Evolutionary conservation across 2,113 vertebrate species (phyloP).

Genomic region (Erpornis zantholeuca): DNA sequence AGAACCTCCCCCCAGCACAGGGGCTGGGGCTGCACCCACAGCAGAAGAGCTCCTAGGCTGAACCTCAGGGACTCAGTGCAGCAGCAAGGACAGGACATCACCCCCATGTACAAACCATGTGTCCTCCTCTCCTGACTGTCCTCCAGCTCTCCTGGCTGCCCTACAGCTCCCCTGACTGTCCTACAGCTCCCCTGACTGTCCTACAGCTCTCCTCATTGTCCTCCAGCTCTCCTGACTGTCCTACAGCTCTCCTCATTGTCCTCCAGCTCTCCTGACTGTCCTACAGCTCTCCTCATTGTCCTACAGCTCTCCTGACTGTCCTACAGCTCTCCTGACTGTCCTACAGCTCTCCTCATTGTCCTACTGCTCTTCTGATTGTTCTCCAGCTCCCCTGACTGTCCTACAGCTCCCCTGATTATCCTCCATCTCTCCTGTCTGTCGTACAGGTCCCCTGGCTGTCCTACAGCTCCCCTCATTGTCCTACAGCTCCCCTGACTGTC

Average conservation of each 20-base stretch:
- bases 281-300: neutral
- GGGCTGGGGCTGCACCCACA: neutral
- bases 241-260: neutral
- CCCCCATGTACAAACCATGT: accelerated
- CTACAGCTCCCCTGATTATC: neutral
- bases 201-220: no score
- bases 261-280: neutral
- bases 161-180: neutral
- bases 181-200: neutral
- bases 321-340: neutral
- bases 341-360: neutral
- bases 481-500: neutral
- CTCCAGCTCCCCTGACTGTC: no score
- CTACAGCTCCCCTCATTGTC: neutral
- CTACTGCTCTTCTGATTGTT: no score
- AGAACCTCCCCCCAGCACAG: neutral
- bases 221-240: no score
- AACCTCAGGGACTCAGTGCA: accelerated
- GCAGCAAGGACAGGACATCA: accelerated
- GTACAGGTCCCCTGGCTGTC: no score
- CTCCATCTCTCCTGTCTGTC: neutral
- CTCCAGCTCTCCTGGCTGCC: neutral
- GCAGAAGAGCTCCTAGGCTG: neutral
- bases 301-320: neutral
- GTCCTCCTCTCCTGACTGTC: neutral